phyloP scores from a whole-genome alignment of 92 coral and sea anemone species.

The Epizoanthus rinbou region DNA sequence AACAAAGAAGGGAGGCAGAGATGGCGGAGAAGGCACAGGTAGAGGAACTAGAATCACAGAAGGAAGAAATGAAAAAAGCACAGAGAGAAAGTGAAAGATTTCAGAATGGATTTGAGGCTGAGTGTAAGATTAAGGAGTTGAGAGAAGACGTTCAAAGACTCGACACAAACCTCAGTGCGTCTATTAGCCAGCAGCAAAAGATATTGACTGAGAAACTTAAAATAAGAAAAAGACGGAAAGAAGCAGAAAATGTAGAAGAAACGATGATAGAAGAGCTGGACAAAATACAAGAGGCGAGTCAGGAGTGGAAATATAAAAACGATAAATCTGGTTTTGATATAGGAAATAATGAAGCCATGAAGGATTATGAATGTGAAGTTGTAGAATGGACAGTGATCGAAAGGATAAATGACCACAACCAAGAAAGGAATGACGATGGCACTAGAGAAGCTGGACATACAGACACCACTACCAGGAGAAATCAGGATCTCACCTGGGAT shows the following conservation, averaged over 20 bases:
- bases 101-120: background rate
- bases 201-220: constrained; percentile 5
- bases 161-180: background rate
- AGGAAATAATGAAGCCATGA: background rate
- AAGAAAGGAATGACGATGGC: background rate
- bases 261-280: background rate
- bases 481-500: background rate
- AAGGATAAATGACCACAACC: background rate
- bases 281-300: background rate
- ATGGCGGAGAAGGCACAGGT: constrained; percentile 22
- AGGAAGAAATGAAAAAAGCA: background rate
- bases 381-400: background rate
- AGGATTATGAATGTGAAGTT: background rate
- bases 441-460: background rate
- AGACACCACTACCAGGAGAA: background rate
- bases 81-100: constrained; percentile 15
- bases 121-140: constrained; percentile 5
- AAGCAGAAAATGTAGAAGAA: background rate
- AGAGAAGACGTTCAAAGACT: constrained; percentile 1
- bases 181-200: background rate
- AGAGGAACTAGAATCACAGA: constrained; percentile 23
- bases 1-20: constrained; percentile 27
- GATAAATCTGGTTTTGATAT: background rate
- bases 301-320: background rate
- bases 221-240: background rate